Evolutionary conservation across 2,888 invertebrate genomes (phyloP), one percentile per base, ranked within the genome.

Genomic region (Cataglyphis rosenhaueri): DNA sequence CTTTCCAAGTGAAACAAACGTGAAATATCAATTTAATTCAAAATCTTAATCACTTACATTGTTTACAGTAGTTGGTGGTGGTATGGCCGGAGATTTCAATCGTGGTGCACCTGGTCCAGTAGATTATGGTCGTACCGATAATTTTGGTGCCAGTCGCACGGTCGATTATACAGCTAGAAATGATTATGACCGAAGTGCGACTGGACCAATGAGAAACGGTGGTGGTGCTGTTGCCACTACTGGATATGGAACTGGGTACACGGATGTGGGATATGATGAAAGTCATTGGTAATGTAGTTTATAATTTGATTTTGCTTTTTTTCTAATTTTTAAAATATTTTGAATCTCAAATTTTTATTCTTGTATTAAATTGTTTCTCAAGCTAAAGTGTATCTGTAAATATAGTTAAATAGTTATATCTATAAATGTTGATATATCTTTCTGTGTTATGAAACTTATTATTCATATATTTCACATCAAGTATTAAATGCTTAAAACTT

Each of bases 131-230:
- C 93, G 94, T 8, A 93, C 93, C 10, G 94, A 94, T 83, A 94
- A 91, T 82, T 94, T 94, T 68, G 92, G 93, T 29, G 91, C 92
- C 32, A 92, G 92, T 52, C 92, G 94, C n/a, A 91, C 93, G 10
- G 93, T 93, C 55, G 94, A 94, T 81, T 94, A 94, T 74, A 90
- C 93, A 32, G 91, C 94, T 18, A 92, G 94, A 86, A 93, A 90
- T 73, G 94, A 94, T 81, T 94, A 94, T 82, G 94, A 94, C 78
- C 93, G 94, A 55, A 91, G 89, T 38, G 91, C 94, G 9, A 91
- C 93, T 18, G 94, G 94, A 44, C 94, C 94, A 6, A 94, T 94
- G 94, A 92, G 94, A 85, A 94, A 94, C 70, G 94, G 94, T 52
- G 93, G 93, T 64, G 93, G 92, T 12, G 92, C 94, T 0, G 93